Base-by-base conservation (phyloP, 37 sponge, comb jelly and placozoan genomes). In the Halichondria panicea region DNA sequence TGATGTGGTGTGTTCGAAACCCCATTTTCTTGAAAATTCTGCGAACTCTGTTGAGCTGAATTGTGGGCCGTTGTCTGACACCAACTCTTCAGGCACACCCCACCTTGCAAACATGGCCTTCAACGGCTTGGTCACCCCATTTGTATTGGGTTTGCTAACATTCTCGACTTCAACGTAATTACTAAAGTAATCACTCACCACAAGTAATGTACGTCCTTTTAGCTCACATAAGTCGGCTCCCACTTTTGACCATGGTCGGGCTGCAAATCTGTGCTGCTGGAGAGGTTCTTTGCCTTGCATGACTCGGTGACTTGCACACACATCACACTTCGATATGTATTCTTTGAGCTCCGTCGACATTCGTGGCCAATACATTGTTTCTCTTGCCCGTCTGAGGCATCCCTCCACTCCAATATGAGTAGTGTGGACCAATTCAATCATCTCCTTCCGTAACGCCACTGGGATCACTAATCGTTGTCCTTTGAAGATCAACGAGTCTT, bases 1-100 rank as follows among this genome's bases (percentile, higher is more conserved):
- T 0, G 66, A 56, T 40, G 75, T 63, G n/a, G 4, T 18, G 37
- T 74, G 74, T 38, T 63, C 24, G 40, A 80, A 86, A 36, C 75
- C 68, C 72, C 72, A 86, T n/a, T 36, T 32, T 5, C 13, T 58
- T 48, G 87, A 24, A 58, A 86, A 86, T 4, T 8, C 40, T 3
- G 46, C 30, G 33, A 79, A 71, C 41, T 86, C 80, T 22, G 50
- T 40, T 0, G 78, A 66, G 0, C 57, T 38, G 19, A 75, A 83
- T 55, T 83, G 84, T 12, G 69, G 76, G 4, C 85, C 78, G 36
- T 76, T 76, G 41, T 84, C 85, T 7, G 61, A 62, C 19, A 43
- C 52, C 42, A 63, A 43, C 55, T 41, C 25, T 28, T 83, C 70
- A 35, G 77, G 77, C 43, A 81, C 74, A 3, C 82, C 82, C 63